A percentile compares a stretch with the other conserved stretches of the same genome.
phyloP scores from a whole-genome alignment of 2,113 vertebrate species.

The Lipophrys pholis region DNA sequence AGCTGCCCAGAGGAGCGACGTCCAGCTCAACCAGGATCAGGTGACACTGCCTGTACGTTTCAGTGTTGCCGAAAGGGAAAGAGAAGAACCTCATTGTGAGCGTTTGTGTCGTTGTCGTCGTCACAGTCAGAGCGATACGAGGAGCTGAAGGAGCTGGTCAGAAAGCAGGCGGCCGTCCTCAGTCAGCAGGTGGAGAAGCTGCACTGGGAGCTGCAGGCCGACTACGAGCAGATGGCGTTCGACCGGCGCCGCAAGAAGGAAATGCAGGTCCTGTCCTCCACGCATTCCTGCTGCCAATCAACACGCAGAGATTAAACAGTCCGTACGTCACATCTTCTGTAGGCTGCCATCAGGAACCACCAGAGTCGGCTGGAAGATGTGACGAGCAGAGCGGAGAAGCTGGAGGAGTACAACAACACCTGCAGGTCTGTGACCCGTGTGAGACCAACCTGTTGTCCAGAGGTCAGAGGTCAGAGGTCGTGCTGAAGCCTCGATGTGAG shows the following conservation, averaged over 20 bases:
- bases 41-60: slow-evolving; percentile 46
- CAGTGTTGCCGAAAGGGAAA: too few species aligned
- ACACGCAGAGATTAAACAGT: too few species aligned
- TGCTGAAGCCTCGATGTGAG: too few species aligned
- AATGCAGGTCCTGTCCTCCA: slow-evolving; percentile 82
- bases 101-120: too few species aligned
- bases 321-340: too few species aligned
- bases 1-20: slow-evolving; percentile 59
- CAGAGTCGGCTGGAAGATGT: slow-evolving; percentile 87
- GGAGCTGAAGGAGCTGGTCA: slow-evolving; percentile 88
- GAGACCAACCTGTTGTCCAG: too few species aligned
- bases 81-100: neutral
- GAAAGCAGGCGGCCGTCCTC: slow-evolving; percentile 84
- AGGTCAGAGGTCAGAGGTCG: too few species aligned
- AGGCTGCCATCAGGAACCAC: slow-evolving; percentile 87
- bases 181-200: slow-evolving; percentile 89
- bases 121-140: too few species aligned
- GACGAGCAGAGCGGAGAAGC: slow-evolving; percentile 84
- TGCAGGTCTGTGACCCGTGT: slow-evolving; percentile 89
- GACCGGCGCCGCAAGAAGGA: slow-evolving; percentile 87
- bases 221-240: slow-evolving; percentile 87
- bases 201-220: slow-evolving; percentile 87
- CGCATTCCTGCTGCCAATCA: too few species aligned
- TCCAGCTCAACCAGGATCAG: slow-evolving; percentile 89
- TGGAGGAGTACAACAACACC: slow-evolving; percentile 88